Evolutionary conservation across 2,113 vertebrate species (phyloP), one percentile per base, ranked within the genome.

Genomic region (Piprites chloris): DNA sequence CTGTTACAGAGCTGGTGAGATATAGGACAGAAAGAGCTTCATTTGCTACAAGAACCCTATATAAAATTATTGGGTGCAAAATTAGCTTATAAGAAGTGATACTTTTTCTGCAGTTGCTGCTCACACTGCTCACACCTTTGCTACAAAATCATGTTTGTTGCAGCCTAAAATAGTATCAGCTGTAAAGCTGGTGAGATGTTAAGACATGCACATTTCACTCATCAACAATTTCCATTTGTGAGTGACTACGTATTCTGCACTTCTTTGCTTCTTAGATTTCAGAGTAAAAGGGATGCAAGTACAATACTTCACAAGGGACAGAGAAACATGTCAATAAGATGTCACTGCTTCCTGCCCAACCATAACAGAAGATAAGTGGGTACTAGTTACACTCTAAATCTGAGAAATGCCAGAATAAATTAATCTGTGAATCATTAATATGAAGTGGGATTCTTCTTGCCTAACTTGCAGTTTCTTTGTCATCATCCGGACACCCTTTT

Each of bases 171-270:
- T 66, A 92, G 35, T 67, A 41, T 83, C 90, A 86, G 42, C 42
- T 90, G 39, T 69, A 24, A 26, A 83, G 83, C 69, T 85, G 89
- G 69, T 93, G 93, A 97, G 88, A 74, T 76, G 14, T 15, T 58
- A 79, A n/a, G 42, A 78, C 56, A 50, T 3, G 11, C n/a, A 80
- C 23, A 19, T 68, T 88, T 90, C 76, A 41, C 50, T 75, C 77
- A 84, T 14, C 41, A 46, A 53, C 28, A 67, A 28, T 59, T 95
- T 79, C 58, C 33, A 30, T 35, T 89, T 86, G 39, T 66, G 74
- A 63, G 20, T 63, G 44, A 67, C 28, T 49, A 22, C 27, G 11
- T 39, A 26, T 74, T 53, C 73, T 10, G 32, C 27, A 42, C 35
- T 10, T 2, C 47, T 80, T 85, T 6, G 0, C 32, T 90, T 90